Base-by-base conservation (phyloP, 2,888 invertebrate species). In the Octonoba sinensis region DNA sequence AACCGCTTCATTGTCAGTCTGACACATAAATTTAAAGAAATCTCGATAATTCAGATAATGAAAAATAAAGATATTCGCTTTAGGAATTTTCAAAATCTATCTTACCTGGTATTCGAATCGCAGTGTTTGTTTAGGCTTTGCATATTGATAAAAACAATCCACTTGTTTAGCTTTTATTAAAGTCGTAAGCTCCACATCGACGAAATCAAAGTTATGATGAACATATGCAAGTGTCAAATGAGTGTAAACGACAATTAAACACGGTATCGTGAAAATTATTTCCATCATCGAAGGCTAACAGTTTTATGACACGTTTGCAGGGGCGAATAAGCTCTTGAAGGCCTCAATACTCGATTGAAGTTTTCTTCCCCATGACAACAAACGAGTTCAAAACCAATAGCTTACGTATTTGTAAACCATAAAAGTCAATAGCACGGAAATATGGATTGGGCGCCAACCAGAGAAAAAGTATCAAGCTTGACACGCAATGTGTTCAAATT, bases 101-200 rank as follows among this genome's bases (percentile, higher is more conserved):
- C 72, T 84, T 86, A 90, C 93, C 92, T 95, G 94, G 87, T 95
- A 96, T 87, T 95, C 95, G 47, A 95, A 89, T 87, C 95, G 94
- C 67, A 95, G 91, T 0, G 91, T 89, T 87, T 93, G 92, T 44
- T 92, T 91, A n/a, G 88, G 88, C 84, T 91, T 91, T 0, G 92
- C 91, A 64, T 89, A 87, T 86, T 95, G 93, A 87, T 90, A 95
- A 86, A 95, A 94, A 86, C 95, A 96, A 86, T 94, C 94, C 85
- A 92, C 91, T 86, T 90, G 91, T 0, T 94, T 93, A 20, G 95
- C 91, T 82, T 92, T 92, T 3, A 95, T 91, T 56, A 86, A 18
- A 15, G 67, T 72, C 11, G 67, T 60, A 16, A 79, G 66, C 60
- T 79, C 73, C 12, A 73, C 71, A 46, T 79, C 72, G 16, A 67